phyloP scores from a whole-genome alignment of 2,113 vertebrate genomes.

The Gila orcuttii region DNA sequence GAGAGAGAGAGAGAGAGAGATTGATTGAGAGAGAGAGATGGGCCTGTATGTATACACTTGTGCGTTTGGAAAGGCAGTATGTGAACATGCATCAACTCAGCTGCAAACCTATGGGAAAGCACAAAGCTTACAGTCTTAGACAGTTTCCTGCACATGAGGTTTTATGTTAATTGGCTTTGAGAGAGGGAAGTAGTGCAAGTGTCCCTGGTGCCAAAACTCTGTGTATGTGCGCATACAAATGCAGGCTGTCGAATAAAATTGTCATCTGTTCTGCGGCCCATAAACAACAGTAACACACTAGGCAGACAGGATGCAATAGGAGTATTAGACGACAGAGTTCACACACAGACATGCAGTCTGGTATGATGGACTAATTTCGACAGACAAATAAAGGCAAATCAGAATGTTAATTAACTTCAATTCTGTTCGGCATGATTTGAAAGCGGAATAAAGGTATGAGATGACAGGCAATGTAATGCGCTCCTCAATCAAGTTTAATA shows the following conservation, averaged over 20 bases:
- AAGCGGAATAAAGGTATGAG: not conserved
- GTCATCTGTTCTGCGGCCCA: conserved; percentile 5
- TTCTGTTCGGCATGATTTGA: not conserved
- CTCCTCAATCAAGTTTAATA: not conserved
- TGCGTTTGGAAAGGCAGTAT: conserved; percentile 16
- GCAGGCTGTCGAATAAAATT: conserved; percentile 28
- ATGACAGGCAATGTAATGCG: not conserved
- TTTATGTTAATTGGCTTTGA: conserved; percentile 57
- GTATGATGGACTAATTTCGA: too few species aligned
- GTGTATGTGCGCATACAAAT: conserved; percentile 19
- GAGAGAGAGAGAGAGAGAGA: conserved; percentile 1
- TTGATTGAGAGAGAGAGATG: not conserved
- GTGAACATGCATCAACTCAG: conserved; percentile 24
- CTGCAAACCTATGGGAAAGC: conserved; percentile 11
- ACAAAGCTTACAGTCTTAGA: not conserved
- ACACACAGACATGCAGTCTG: not conserved
- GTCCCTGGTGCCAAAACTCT: conserved; percentile 37
- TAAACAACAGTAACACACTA: conserved; percentile 1
- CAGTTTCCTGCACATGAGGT: conserved; percentile 30
- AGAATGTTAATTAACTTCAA: not conserved
- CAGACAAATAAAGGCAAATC: not conserved
- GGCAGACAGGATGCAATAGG: not conserved
- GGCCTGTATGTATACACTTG: not conserved
- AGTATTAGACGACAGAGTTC: not conserved
- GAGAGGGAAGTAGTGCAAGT: conserved; percentile 33